Base-by-base conservation (phyloP, 2,888 invertebrate genomes). In the Sphaerophoria rueppellii region DNA sequence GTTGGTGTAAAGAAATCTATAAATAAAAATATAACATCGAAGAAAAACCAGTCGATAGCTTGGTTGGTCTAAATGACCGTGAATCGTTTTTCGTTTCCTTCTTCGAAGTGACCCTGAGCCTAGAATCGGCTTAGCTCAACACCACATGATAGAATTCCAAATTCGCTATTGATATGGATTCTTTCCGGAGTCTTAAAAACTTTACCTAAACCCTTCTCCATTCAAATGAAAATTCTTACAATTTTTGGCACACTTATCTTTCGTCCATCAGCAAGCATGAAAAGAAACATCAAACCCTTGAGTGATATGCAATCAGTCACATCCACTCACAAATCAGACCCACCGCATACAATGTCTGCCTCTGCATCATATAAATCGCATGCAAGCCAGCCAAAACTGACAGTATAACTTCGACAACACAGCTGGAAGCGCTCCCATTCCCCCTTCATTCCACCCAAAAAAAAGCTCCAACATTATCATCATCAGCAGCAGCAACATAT, bases 301-400 rank as follows among this genome's bases (percentile, higher is more conserved):
- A 43, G 43, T 43, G 43, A 12, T 69, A 55, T 73, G 46, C 67
- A 61, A 54, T 70, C 71, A 65, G 70, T 71, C 48, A 54, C 61
- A 74, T 74, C 60, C 74, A 74, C 74, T 75, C 43, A 57, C 72
- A 50, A 43, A 52, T 69, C 70, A 57, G 81, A 85, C 81, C 85
- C 79, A 81, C 85, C 81, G 81, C 85, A 85, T 85, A 73, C 63
- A 24, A 1, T 24, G 24, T 24, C 9, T 81, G 81, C 77, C 76
- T 24, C 24, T 85, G 85, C 85, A 81, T 61, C 63, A 58, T 75
- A 81, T 79, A 81, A 85, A 76, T 76, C 85, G 81, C 54, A 60
- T 81, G 81, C 61, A 63, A 80, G 69, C 76, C 69, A 58, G 69
- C 81, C 63, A 52, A 24, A 24, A 2, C 24, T 24, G 24, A 24